Base-by-base conservation (phyloP, 2,113 vertebrate species). In the Toxostoma redivivum region DNA sequence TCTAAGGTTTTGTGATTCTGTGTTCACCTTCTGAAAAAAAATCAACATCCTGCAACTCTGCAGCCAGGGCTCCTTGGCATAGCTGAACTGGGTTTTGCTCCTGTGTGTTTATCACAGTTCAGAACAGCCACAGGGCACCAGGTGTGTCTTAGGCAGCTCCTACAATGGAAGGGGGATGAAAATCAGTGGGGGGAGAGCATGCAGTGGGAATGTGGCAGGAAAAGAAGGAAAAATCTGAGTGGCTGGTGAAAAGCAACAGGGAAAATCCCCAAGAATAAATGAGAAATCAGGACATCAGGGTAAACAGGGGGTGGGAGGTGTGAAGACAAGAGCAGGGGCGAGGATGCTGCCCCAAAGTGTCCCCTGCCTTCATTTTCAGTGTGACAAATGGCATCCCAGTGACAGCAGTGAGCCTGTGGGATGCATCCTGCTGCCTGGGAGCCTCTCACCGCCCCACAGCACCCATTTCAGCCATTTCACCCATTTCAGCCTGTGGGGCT, bases 261-360 rank as follows among this genome's bases (percentile, higher is more conserved):
- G 51, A 27, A 21, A 73, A 10, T 53, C 2, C 5, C 4, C 38
- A 31, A 4, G 9, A 50, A 60, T 15, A 74, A 57, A 62, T 17
- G 22, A 83, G 53, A 81, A 60, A 56, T 15, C 0, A 3, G 27
- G 45, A 42, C 18, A 30, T 14, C 18, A n/a, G 0, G 0, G 45
- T 42, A 60, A 58, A 38, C 5, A 13, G 40, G 3, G 33, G 10
- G 10, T 53, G 70, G n/a, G 45, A 90, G 37, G 31, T 53, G 73
- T 1, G 2, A 92, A 78, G 73, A 56, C 15, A 70, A 57, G 53
- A 60, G 73, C 40, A 62, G 1, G 1, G 33, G 35, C 0, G 9
- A 65, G 53, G 72, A 31, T 7, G 35, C 27, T 44, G 64, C 50
- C 28, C 44, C 47, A 33, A 73, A 56, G n/a, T 38, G 50, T 60